Evolutionary conservation across 2,113 vertebrate species (phyloP).

Genomic region (Chascanopsetta lugubris): DNA sequence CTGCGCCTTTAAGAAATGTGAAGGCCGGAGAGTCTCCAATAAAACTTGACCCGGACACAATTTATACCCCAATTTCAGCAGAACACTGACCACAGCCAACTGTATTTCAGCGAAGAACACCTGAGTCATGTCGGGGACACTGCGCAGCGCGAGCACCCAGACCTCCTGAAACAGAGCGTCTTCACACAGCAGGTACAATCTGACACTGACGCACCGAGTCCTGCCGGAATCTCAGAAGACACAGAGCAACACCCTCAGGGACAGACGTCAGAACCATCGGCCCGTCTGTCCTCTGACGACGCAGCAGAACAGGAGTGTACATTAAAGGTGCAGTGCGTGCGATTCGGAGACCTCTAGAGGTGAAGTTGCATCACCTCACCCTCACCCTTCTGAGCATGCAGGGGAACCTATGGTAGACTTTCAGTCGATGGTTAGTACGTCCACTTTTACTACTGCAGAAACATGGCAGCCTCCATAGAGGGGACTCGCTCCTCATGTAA

Average conservation of each 20-base stretch:
- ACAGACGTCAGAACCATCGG: slow-evolving; percentile 59
- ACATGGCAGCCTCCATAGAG: too few species aligned
- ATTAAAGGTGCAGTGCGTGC: too few species aligned
- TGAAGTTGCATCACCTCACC: too few species aligned
- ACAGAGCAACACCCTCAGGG: slow-evolving; percentile 64
- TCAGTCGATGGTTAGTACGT: too few species aligned
- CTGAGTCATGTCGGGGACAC: slow-evolving; percentile 43
- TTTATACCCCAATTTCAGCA: slow-evolving; percentile 38
- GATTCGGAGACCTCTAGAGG: too few species aligned
- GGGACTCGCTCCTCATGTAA: too few species aligned
- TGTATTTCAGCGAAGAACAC: slow-evolving; percentile 51
- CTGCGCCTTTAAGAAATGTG: too few species aligned
- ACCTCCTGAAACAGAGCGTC: background rate
- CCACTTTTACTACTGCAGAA: too few species aligned
- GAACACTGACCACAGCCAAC: slow-evolving; percentile 28
- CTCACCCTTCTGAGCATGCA: too few species aligned
- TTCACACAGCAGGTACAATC: background rate
- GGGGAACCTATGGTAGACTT: too few species aligned
- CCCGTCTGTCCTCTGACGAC: slow-evolving; percentile 42
- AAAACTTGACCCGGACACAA: slow-evolving; percentile 27
- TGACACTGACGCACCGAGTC: background rate
- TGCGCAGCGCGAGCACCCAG: slow-evolving; percentile 46
- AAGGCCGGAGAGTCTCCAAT: slow-evolving; percentile 29
- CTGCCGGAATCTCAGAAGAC: background rate
- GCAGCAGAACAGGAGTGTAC: slow-evolving; percentile 15